Conservation (phyloP, 2,888 invertebrate species). For the Volucella bombylans region DNA sequence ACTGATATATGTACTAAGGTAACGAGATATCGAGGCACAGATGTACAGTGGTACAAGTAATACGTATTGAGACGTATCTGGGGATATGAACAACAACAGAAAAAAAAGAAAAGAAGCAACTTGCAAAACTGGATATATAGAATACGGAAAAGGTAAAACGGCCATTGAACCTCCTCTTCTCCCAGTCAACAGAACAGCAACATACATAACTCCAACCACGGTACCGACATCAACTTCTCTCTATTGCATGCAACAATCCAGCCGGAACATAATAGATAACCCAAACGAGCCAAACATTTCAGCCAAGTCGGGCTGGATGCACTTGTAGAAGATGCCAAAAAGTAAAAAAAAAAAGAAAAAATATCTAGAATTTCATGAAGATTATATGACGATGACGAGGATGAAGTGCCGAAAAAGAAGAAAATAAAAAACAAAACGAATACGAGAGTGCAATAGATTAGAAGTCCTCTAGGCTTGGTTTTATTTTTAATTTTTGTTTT, state of each 20-base stretch:
- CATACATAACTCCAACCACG: constrained; percentile 48
- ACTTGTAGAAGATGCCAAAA: neutral
- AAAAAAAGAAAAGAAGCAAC: constrained; percentile 41
- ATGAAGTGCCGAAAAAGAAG: constrained; percentile 10
- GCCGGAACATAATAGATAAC: constrained; percentile 69
- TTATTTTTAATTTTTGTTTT: constrained; percentile 26
- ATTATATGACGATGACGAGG: constrained; percentile 47
- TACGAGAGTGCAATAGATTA: constrained; percentile 66
- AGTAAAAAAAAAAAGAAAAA: neutral
- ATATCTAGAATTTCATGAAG: constrained; percentile 44
- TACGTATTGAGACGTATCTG: constrained; percentile 31
- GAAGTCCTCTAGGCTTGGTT: constrained; percentile 56
- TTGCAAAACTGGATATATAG: constrained; percentile 60
- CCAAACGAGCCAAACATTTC: constrained; percentile 38
- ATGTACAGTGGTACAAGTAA: constrained; percentile 15
- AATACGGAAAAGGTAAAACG: constrained; percentile 65
- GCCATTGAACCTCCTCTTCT: constrained; percentile 55
- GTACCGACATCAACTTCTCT: constrained; percentile 60
- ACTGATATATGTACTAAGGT: too few species aligned
- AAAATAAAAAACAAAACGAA: constrained; percentile 36
- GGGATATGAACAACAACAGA: neutral
- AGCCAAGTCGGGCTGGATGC: neutral
- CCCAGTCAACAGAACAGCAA: neutral
- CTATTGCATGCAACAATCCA: constrained; percentile 72
- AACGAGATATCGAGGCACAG: neutral